Evolutionary conservation across 1,140 invertebrate species (phyloP).

Genomic region (Leptonema lineaticorne): DNA sequence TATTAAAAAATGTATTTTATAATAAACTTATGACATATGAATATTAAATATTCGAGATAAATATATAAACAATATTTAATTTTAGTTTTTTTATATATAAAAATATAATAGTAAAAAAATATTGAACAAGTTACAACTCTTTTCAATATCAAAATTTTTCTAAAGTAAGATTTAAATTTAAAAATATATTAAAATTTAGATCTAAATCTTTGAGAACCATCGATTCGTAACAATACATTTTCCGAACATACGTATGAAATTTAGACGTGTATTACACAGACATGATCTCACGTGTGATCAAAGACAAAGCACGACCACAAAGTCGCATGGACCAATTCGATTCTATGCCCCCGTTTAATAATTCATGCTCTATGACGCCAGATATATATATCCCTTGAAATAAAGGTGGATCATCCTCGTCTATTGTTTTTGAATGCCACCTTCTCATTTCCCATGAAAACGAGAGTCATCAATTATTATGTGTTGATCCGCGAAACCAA

Average conservation of each 20-base stretch:
- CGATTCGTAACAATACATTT: too few relatives aligned
- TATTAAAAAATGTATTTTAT: too few relatives aligned
- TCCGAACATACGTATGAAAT: not conserved
- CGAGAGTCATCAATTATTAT: slow-evolving; percentile 38
- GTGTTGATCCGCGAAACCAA: slow-evolving; percentile 18
- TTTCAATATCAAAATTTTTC: too few relatives aligned
- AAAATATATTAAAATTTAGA: too few relatives aligned
- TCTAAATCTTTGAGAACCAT: not conserved
- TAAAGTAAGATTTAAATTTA: too few relatives aligned
- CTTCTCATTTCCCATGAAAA: slow-evolving; percentile 34
- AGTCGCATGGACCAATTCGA: slow-evolving; percentile 25
- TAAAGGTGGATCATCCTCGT: slow-evolving; percentile 7
- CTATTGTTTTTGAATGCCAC: slow-evolving; percentile 33
- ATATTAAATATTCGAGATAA: too few relatives aligned
- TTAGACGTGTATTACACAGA: not conserved
- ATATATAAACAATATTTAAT: too few relatives aligned
- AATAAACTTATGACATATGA: too few relatives aligned
- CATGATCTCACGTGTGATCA: not conserved
- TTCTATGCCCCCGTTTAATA: slow-evolving; percentile 26
- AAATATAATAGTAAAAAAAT: too few relatives aligned
- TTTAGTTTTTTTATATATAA: too few relatives aligned
- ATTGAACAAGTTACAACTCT: too few relatives aligned
- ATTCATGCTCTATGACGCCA: slow-evolving; percentile 28
- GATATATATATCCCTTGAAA: slow-evolving; percentile 17
- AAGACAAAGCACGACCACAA: slow-evolving; percentile 16